phyloP scores from a whole-genome alignment of 2,113 vertebrate species.

The Cyphomyrus discorhynchus region DNA sequence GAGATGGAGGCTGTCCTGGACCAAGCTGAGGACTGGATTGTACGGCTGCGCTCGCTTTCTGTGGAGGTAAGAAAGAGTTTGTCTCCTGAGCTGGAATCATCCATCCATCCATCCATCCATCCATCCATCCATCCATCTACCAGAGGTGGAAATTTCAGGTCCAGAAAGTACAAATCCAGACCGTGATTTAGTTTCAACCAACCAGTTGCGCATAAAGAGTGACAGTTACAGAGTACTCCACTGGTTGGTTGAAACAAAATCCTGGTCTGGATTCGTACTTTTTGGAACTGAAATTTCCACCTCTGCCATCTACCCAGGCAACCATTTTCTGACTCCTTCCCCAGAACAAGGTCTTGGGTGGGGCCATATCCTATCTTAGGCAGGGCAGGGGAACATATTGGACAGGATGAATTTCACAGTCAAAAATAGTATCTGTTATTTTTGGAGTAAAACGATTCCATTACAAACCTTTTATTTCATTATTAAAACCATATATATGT shows the following conservation, averaged over 20 bases:
- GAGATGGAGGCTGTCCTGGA: slow-evolving; percentile 63
- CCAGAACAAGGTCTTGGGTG: not conserved
- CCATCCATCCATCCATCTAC: not conserved
- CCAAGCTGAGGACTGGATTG: slow-evolving; percentile 84
- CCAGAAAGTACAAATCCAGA: too few relatives aligned
- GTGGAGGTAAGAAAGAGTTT: slow-evolving; percentile 68
- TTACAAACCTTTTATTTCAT: not conserved
- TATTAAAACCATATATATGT: not conserved
- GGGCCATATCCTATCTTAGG: not conserved
- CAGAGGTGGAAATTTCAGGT: too few relatives aligned
- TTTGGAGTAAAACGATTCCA: not conserved
- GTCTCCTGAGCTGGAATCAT: not conserved
- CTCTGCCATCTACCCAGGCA: not conserved
- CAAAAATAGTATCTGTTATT: not conserved
- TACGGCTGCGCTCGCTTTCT: slow-evolving; percentile 62
- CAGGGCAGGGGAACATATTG: not conserved
- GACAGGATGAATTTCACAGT: not conserved
- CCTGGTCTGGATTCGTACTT: too few relatives aligned
- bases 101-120: not conserved
- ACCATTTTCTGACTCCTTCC: not conserved
- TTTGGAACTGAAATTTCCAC: too few relatives aligned
- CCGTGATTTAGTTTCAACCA: too few relatives aligned
- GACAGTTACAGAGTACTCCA: too few relatives aligned
- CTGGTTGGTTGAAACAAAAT: too few relatives aligned
- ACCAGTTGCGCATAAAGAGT: too few relatives aligned